Percentiles rank a stretch among this genome's conserved stretches.
These are phyloP conservation scores for Hydropsyche betteni DNA, from an alignment of 2,888 invertebrate species.

Conservation along the genomic window DNA sequence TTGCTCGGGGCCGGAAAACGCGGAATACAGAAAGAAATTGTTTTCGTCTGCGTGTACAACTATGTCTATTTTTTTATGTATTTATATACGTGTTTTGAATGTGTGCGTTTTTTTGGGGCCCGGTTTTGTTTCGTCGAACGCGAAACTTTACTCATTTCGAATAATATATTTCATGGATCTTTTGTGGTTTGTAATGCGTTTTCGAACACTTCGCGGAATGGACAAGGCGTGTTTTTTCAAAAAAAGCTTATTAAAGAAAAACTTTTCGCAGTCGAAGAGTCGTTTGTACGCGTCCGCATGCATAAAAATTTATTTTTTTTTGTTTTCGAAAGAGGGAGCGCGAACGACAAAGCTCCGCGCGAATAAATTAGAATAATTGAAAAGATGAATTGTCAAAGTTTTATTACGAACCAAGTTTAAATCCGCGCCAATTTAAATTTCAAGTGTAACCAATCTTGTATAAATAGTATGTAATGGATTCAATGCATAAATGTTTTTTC, in stretches of 20 bases:
- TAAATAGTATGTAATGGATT: neutral
- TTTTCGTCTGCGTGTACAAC: neutral
- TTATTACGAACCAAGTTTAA: slow-evolving; percentile 10
- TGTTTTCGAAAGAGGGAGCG: neutral
- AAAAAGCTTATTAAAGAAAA: slow-evolving; percentile 23
- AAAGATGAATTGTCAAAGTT: slow-evolving; percentile 26
- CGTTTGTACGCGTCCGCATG: slow-evolving; percentile 19
- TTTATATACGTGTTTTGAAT: neutral
- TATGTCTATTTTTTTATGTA: neutral
- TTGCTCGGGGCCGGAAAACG: slow-evolving; percentile 4
- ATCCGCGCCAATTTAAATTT: slow-evolving; percentile 1
- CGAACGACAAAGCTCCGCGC: slow-evolving; percentile 1
- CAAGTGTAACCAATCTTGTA: slow-evolving; percentile 17
- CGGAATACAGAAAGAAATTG: neutral
- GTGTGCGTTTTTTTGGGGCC: no score
- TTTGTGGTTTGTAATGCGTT: slow-evolving; percentile 29
- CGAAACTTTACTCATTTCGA: slow-evolving; percentile 28
- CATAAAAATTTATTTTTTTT: slow-evolving; percentile 15
- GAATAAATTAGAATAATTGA: slow-evolving; percentile 31
- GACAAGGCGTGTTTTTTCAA: slow-evolving; percentile 24
- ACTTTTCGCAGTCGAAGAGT: slow-evolving; percentile 14
- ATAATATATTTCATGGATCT: slow-evolving; percentile 21
- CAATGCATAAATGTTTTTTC: no score
- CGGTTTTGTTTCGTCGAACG: slow-evolving; percentile 6
- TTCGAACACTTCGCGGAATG: slow-evolving; percentile 23